These are phyloP conservation scores for Synergus gifuensis DNA, from an alignment of 2,888 invertebrate species.

Conservation along the genomic window DNA sequence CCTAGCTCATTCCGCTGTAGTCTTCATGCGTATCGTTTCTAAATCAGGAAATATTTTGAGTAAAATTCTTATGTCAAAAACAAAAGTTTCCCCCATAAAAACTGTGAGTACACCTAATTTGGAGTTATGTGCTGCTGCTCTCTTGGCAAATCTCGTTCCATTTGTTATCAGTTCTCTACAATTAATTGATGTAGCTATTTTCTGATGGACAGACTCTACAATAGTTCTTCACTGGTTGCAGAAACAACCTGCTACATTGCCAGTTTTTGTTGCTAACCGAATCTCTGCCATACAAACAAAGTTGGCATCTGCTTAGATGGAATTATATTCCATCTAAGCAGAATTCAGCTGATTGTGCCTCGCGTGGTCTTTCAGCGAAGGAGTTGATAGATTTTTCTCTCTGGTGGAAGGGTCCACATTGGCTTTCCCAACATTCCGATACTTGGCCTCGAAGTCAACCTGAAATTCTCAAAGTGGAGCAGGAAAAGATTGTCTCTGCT, in stretches of 20 bases:
- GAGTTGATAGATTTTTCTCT: neutral
- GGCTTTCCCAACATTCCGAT: too few relatives aligned
- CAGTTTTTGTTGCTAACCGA: constrained; percentile 62
- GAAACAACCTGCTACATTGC: constrained; percentile 53
- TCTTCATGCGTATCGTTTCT: constrained; percentile 38
- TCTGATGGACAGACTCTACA: constrained; percentile 58
- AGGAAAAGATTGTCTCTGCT: too few relatives aligned
- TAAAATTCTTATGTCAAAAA: constrained; percentile 30
- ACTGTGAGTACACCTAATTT: constrained; percentile 49
- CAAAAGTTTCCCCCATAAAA: constrained; percentile 49
- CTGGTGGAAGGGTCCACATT: neutral
- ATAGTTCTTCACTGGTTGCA: constrained; percentile 59
- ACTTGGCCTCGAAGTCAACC: too few relatives aligned
- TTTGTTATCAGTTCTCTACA: neutral
- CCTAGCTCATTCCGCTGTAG: constrained; percentile 54
- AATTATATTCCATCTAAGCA: constrained; percentile 59
- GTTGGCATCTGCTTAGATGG: constrained; percentile 58
- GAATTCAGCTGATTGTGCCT: constrained; percentile 67
- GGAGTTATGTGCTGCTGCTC: constrained; percentile 51
- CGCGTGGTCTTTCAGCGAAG: constrained; percentile 36
- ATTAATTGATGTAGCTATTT: neutral
- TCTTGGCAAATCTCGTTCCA: constrained; percentile 44
- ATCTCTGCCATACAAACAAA: constrained; percentile 63
- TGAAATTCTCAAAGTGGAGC: too few relatives aligned
- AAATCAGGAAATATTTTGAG: neutral